Base-by-base conservation (phyloP, 2,113 vertebrate genomes). In the Lepisosteus osseus region DNA sequence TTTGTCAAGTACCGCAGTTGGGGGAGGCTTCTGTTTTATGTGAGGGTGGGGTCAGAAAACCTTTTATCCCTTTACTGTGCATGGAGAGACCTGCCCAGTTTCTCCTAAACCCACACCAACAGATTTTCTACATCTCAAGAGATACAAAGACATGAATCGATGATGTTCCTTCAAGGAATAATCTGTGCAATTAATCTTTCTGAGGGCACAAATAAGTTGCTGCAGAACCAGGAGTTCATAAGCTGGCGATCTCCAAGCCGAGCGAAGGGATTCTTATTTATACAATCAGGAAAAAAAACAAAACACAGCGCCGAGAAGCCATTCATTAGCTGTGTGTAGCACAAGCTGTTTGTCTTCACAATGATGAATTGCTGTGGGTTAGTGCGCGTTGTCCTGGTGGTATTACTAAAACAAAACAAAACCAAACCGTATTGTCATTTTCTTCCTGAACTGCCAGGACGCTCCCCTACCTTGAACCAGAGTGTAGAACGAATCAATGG, bases 401-500 rank as follows among this genome's bases (percentile, higher is more conserved):
- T 83, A 83, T 75, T 72, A 54, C 72, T 65, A 54, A 81, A 83
- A 86, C 70, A 80, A 81, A 83, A 80, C 85, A 83, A 56, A 72
- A 74, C 76, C 55, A 61, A 70, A 72, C 73, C n/a, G 42, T 69
- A 40, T 43, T 70, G 76, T 69, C n/a, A 5, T 17, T 54, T 43
- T 43, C 40, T 56, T 7, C 40, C 54, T 69, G 54, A 42, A 59
- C 45, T 14, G 29, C 47, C 40, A 56, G 47, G 13, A 55, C 4
- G 11, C 45, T 14, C 63, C 55, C 85, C 82, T 90, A 99, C 97
- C 97, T 95, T 98, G 97, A 79, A 95, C 92, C 90, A 98, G 92
- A 42, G 94, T 98, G 82, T 98, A 97, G 88, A 97, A 95, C 14
- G 95, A 94, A 78, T 96, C 95, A 0, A 96, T 91, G 3, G 93